These are phyloP conservation scores for Nephotettix cincticeps DNA, from an alignment of 1,140 invertebrate genomes.

Conservation along the genomic window DNA sequence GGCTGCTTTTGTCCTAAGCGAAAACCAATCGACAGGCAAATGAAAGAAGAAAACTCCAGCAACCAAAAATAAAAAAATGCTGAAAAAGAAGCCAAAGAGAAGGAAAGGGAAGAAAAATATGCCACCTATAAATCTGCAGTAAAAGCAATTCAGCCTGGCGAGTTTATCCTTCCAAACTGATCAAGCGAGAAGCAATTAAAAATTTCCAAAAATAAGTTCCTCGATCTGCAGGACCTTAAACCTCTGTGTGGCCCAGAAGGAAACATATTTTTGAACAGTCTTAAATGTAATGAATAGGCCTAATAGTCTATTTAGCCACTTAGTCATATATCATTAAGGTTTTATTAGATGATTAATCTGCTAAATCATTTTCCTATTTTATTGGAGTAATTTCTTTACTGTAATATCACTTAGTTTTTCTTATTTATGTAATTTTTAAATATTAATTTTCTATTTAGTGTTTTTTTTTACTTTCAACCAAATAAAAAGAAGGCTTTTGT, in stretches of 20 bases:
- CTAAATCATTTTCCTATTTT: neutral
- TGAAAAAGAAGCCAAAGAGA: neutral
- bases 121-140: neutral
- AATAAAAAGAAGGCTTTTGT: neutral
- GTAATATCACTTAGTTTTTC: neutral
- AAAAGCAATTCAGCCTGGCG: neutral
- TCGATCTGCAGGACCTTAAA: neutral
- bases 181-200: neutral
- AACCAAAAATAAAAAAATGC: neutral
- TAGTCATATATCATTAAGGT: neutral
- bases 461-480: neutral
- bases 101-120: neutral
- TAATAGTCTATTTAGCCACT: neutral
- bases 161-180: neutral
- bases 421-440: neutral
- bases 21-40: neutral
- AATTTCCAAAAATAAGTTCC: neutral
- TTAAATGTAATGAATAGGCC: neutral
- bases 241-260: neutral
- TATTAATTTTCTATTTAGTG: neutral
- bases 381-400: neutral
- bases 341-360: neutral
- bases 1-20: neutral
- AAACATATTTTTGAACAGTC: neutral
- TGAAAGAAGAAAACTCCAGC: neutral